Conservation (phyloP, 2,113 vertebrate genomes). For the pig (Sus scrofa) region T2T-Sscrofa CM000813.6:50115001-50115500, state of each 20-base stretch:
- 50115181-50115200: not conserved
- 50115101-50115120: not conserved
- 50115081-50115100: not conserved
- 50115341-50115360: not conserved
- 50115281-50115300: not conserved
- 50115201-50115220: not conserved
- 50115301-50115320: not conserved
- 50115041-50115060: not conserved
- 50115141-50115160: constrained; percentile 28
- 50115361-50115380: not conserved
- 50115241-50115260: not conserved
- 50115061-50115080: not conserved
- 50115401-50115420: not conserved
- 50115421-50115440: not conserved
- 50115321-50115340: not conserved
- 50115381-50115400: not conserved
- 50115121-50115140: not conserved
- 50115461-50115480: not conserved
- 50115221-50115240: not conserved
- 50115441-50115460: not conserved
- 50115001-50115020: not conserved
- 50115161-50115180: not conserved
- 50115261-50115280: not conserved
- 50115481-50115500: not conserved
- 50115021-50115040: not conserved